Percentiles rank a stretch among this genome's conserved stretches.
Evolutionary conservation across 2,113 vertebrate genomes (phyloP).

Genomic region (Hippocampus mohnikei): DNA sequence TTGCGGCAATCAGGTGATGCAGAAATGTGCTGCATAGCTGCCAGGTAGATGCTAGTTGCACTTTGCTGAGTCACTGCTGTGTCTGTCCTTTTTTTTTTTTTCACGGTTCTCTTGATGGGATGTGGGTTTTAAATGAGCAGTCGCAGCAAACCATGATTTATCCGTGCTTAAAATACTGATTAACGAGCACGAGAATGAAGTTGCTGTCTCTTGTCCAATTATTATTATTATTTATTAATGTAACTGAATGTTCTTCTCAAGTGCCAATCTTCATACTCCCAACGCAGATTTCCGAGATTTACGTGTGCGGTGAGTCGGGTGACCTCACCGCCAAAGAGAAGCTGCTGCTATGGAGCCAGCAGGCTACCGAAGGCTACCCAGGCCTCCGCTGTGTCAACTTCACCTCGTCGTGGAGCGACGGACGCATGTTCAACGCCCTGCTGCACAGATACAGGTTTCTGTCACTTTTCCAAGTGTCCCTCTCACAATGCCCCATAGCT

Average conservation of each 20-base stretch:
- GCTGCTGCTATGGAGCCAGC: slow-evolving; percentile 92
- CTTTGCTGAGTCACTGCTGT: neutral
- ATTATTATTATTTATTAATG: no score
- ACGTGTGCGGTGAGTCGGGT: slow-evolving; percentile 91
- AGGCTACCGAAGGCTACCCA: slow-evolving; percentile 88
- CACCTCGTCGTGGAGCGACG: slow-evolving; percentile 92
- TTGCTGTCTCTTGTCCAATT: no score
- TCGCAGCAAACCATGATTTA: neutral
- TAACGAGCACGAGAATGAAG: neutral
- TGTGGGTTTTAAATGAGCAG: neutral
- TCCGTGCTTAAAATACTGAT: neutral
- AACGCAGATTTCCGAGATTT: slow-evolving; percentile 93
- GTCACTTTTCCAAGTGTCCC: neutral
- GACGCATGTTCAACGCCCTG: slow-evolving; percentile 97
- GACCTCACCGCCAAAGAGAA: slow-evolving; percentile 99
- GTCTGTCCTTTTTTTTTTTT: neutral
- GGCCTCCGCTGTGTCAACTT: slow-evolving; percentile 96
- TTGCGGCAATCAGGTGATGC: neutral
- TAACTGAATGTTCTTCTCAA: neutral
- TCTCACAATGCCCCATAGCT: neutral
- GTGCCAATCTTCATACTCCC: neutral
- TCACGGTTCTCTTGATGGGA: neutral
- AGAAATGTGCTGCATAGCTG: neutral
- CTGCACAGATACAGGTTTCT: slow-evolving; percentile 92
- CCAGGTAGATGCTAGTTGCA: neutral